A percentile compares a stretch with the other conserved stretches of the same genome.
These are phyloP conservation scores for Neodiprion fabricii DNA, from an alignment of 1,140 invertebrate species.

Conservation along the genomic window DNA sequence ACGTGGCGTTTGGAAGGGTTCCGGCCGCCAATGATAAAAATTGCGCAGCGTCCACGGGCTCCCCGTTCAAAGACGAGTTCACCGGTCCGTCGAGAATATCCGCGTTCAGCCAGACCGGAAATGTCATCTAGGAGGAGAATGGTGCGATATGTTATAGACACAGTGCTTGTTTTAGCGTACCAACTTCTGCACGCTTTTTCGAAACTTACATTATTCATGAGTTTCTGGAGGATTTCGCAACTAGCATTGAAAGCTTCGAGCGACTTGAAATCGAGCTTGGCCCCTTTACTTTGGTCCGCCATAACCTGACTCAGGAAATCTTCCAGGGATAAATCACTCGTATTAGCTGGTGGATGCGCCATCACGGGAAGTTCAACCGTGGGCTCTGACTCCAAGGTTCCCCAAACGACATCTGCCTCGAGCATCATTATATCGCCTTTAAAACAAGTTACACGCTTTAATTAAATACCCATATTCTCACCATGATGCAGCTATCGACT, in stretches of 20 bases:
- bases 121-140: conserved; percentile 64
- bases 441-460: neutral
- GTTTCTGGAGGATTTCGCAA: conserved; percentile 62
- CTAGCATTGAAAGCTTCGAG: conserved; percentile 78
- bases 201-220: conserved; percentile 54
- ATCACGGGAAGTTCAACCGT: conserved; percentile 74
- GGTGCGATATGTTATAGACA: neutral
- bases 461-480: conserved; percentile 15
- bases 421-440: conserved; percentile 72
- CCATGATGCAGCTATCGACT: neutral
- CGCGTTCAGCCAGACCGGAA: conserved; percentile 89
- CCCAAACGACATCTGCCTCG: conserved; percentile 86
- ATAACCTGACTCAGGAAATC: conserved; percentile 72
- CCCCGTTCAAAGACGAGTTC: conserved; percentile 57
- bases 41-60: conserved; percentile 70
- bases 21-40: conserved; percentile 69
- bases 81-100: conserved; percentile 85
- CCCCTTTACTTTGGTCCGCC: conserved; percentile 61
- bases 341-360: conserved; percentile 79
- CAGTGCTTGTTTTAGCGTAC: neutral
- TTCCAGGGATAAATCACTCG: conserved; percentile 78
- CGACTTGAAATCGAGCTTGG: conserved; percentile 90
- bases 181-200: neutral
- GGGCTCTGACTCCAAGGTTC: conserved; percentile 56
- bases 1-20: conserved; percentile 69